phyloP scores from a whole-genome alignment of 2,113 vertebrate genomes.

The Uropsilus gracilis region DNA sequence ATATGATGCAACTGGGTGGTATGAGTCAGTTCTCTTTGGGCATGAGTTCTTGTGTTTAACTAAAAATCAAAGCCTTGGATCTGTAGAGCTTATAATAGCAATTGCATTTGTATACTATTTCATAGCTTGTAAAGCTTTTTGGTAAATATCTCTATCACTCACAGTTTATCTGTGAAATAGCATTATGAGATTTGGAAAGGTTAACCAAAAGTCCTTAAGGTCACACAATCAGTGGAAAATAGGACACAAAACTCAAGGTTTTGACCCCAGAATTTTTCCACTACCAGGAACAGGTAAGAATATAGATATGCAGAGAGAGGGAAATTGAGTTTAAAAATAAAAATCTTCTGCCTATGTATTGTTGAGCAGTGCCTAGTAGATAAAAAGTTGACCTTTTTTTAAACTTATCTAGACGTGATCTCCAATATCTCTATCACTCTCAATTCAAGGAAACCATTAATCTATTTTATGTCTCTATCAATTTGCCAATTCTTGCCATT shows the following conservation, averaged over 20 bases:
- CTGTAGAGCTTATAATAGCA: neutral
- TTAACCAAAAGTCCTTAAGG: conserved; percentile 14
- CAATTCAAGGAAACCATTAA: neutral
- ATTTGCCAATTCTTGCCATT: neutral
- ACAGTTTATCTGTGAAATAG: neutral
- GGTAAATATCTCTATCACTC: neutral
- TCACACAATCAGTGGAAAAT: neutral
- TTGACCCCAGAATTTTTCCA: neutral
- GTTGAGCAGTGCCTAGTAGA: neutral
- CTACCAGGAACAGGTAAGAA: neutral
- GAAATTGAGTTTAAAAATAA: neutral
- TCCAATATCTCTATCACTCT: neutral
- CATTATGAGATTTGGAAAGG: conserved; percentile 3
- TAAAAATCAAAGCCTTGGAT: neutral
- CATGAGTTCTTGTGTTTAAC: neutral
- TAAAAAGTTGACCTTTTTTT: neutral
- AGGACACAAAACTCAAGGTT: neutral
- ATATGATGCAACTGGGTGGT: neutral
- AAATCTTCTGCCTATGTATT: neutral
- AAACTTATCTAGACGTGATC: neutral
- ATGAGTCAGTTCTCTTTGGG: neutral
- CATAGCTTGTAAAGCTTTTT: neutral
- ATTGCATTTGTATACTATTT: neutral
- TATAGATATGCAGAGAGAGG: neutral
- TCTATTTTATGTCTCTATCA: neutral